Evolutionary conservation across 1,140 invertebrate genomes (phyloP), one percentile per base, ranked within the genome.

Genomic region (Caenorhabditis remanei): DNA sequence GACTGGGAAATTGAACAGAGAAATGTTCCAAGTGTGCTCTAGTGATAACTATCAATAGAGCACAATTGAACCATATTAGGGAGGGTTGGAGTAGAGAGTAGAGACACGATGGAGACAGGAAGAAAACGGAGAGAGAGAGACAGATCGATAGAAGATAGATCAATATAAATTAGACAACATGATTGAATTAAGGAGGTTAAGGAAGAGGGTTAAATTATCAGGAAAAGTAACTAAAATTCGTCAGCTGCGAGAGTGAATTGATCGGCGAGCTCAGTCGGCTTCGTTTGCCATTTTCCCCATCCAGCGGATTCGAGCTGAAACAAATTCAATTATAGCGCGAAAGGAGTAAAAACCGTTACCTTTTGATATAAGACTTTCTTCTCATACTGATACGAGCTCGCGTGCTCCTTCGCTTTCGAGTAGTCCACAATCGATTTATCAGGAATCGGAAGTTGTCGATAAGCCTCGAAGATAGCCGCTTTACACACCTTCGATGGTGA

Each of bases 251-350:
- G 63, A 24, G 53, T 86, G 63, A 53, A 65, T 4, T 32, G 58
- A 21, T 85, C 48, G 67, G 40, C 48, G n/a, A 87, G 50, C 40
- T 83, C 82, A 0, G 53, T 7, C 5, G 75, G 75, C 40, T 87
- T 83, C n/a, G 41, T 63, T 24, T 83, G 86, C 75, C 75, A 83
- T 53, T 56, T 84, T 48, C 86, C 86, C 24, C 55, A 55, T 21
- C 86, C 82, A 13, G 46, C 50, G n/a, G 55, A 32, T 50, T 87
- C 86, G 40, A 85, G 53, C 87, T 87, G 50, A 53, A 85, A 84
- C 41, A 41, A 48, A 9, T 48, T 55, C 43, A 21, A 41, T 9
- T 43, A 8, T 71, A 41, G 24, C 4, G 11, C 4, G 32, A 85
- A 24, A n/a, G n/a, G n/a, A n/a, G n/a, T 40, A 40, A 3, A 40